Percentiles rank a stretch among this genome's conserved stretches.
These are phyloP conservation scores for Lathronympha strigana DNA, from an alignment of 2,888 invertebrate species.

Conservation along the genomic window DNA sequence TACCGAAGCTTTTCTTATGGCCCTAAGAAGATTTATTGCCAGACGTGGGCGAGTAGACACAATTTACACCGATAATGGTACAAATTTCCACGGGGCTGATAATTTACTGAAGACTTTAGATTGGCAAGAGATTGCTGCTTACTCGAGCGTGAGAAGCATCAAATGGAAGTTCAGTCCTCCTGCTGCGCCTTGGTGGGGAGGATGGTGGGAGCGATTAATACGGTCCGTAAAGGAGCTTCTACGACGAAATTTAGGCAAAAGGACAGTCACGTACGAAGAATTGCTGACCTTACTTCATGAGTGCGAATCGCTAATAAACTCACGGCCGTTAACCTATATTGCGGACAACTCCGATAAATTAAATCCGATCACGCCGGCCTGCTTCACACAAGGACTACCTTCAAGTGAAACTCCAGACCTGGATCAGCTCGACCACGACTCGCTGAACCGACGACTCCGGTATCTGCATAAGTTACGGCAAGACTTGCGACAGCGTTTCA, in stretches of 20 bases:
- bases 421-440: not conserved
- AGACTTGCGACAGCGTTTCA: too few species aligned
- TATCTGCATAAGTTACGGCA: conserved; percentile 1
- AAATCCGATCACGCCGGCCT: too few species aligned
- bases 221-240: not conserved
- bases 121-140: not conserved
- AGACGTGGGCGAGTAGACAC: not conserved
- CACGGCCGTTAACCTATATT: too few species aligned
- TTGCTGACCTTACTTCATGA: too few species aligned
- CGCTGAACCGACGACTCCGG: not conserved
- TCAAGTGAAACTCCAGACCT: conserved; percentile 13
- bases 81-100: not conserved
- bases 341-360: too few species aligned
- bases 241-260: too few species aligned
- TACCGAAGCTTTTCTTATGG: too few species aligned
- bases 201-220: too few species aligned
- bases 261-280: too few species aligned
- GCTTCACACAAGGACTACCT: too few species aligned
- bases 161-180: not conserved
- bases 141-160: not conserved
- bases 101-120: not conserved
- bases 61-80: not conserved
- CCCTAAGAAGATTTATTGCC: not conserved
- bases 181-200: too few species aligned
- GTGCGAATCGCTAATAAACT: too few species aligned